These are phyloP conservation scores for Eumaeus atala DNA, from an alignment of 1,140 invertebrate genomes.

Conservation along the genomic window DNA sequence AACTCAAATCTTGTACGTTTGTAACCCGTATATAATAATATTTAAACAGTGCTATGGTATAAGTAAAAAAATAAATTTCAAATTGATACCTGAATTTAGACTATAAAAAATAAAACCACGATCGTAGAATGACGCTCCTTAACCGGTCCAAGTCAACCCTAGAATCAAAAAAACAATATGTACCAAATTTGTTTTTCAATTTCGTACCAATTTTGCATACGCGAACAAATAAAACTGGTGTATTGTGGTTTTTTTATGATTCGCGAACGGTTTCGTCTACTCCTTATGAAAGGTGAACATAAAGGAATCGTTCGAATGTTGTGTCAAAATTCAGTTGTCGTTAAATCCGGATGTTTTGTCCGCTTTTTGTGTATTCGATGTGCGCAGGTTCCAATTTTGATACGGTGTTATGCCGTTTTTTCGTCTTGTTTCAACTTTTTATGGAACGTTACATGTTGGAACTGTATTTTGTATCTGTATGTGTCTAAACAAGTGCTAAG, in stretches of 20 bases:
- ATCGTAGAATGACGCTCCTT: constrained; percentile 28
- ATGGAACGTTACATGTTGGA: no score
- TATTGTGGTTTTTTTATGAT: constrained; percentile 66
- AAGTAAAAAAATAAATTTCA: no score
- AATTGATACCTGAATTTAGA: not conserved
- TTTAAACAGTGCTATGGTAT: no score
- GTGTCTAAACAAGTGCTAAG: no score
- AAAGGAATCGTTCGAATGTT: constrained; percentile 30
- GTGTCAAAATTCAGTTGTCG: constrained; percentile 32
- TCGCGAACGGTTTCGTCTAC: constrained; percentile 47
- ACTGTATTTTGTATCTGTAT: no score
- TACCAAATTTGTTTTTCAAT: constrained; percentile 73
- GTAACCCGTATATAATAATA: no score
- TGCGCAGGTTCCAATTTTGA: no score
- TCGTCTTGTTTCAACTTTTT: no score
- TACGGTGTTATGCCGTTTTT: no score
- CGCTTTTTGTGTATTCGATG: no score
- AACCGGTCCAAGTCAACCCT: constrained; percentile 33
- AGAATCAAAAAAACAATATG: constrained; percentile 70
- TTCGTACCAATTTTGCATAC: constrained; percentile 72
- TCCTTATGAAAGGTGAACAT: constrained; percentile 22
- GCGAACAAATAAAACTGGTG: constrained; percentile 35
- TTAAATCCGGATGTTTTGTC: not conserved
- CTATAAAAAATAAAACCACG: not conserved
- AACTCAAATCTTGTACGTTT: no score